These are phyloP conservation scores for Halcyon leucocephala DNA, from an alignment of 2,797 vertebrate genomes.

Conservation along the genomic window DNA sequence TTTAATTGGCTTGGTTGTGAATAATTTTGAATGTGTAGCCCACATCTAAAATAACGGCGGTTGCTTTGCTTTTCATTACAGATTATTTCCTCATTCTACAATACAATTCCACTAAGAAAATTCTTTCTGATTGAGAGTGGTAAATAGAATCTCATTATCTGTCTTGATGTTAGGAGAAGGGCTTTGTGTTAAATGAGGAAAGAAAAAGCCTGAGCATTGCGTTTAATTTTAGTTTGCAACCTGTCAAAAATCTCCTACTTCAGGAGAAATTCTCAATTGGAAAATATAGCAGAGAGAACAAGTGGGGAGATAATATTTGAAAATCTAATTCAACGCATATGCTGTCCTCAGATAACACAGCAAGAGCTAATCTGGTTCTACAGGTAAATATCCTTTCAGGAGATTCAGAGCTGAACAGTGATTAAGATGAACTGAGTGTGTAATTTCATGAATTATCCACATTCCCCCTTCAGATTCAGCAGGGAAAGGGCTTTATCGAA, in stretches of 20 bases:
- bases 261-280: not conserved
- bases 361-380: constrained; percentile 23
- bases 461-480: not conserved
- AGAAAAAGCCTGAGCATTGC: not conserved
- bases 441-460: constrained; percentile 32
- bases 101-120: not conserved
- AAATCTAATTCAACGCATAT: constrained; percentile 33
- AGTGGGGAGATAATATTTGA: not conserved
- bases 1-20: not conserved
- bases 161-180: not conserved
- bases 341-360: constrained; percentile 25
- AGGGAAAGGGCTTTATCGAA: not conserved
- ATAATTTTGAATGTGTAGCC: not conserved
- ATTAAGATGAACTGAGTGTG: constrained; percentile 9
- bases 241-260: not conserved
- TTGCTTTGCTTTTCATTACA: not conserved
- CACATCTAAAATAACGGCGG: not conserved
- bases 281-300: not conserved
- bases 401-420: not conserved
- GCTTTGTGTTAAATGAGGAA: not conserved
- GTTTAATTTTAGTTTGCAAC: not conserved
- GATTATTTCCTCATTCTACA: not conserved
- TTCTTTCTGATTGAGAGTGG: not conserved
- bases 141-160: not conserved
- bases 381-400: constrained; percentile 35